Conservation (phyloP, 2,113 vertebrate genomes). For the Rynchops niger region DNA sequence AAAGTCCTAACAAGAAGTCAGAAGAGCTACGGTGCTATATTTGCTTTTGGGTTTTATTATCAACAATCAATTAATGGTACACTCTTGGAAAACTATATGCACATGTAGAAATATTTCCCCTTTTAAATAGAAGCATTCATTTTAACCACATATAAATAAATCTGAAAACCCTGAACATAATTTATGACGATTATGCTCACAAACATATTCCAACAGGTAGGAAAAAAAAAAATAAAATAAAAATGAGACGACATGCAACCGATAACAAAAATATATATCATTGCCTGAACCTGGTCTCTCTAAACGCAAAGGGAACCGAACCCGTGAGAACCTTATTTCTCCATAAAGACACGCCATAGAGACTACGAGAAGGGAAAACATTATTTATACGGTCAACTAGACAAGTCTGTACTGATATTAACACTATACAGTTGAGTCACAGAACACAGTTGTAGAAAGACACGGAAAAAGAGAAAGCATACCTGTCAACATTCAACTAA, state of each 20-base stretch:
- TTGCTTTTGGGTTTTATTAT: slow-evolving; percentile 95
- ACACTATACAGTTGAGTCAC: slow-evolving; percentile 98
- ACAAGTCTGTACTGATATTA: slow-evolving; percentile 92
- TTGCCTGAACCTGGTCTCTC: slow-evolving; percentile 84
- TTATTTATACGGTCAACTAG: slow-evolving; percentile 90
- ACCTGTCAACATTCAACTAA: slow-evolving; percentile 89
- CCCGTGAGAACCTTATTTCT: slow-evolving; percentile 86
- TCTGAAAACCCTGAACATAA: slow-evolving; percentile 92
- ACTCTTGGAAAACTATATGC: slow-evolving; percentile 99
- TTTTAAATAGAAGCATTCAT: slow-evolving; percentile 99
- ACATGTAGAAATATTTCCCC: slow-evolving; percentile 99
- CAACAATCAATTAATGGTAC: slow-evolving; percentile 99
- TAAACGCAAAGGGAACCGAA: slow-evolving; percentile 83
- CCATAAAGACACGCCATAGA: slow-evolving; percentile 89
- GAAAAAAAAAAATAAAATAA: slow-evolving; percentile 20
- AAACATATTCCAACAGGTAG: slow-evolving; percentile 82
- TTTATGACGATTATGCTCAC: slow-evolving; percentile 90
- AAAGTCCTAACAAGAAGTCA: slow-evolving; percentile 12
- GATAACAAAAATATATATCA: slow-evolving; percentile 91
- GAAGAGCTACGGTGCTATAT: slow-evolving; percentile 35
- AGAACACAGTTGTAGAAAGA: slow-evolving; percentile 98
- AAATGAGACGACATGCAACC: slow-evolving; percentile 90
- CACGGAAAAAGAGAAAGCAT: slow-evolving; percentile 91
- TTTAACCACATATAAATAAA: slow-evolving; percentile 99
- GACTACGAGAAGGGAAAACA: slow-evolving; percentile 89